phyloP scores from a whole-genome alignment of 2,797 vertebrate genomes.

The Phrynocephalus vlangalii region DNA sequence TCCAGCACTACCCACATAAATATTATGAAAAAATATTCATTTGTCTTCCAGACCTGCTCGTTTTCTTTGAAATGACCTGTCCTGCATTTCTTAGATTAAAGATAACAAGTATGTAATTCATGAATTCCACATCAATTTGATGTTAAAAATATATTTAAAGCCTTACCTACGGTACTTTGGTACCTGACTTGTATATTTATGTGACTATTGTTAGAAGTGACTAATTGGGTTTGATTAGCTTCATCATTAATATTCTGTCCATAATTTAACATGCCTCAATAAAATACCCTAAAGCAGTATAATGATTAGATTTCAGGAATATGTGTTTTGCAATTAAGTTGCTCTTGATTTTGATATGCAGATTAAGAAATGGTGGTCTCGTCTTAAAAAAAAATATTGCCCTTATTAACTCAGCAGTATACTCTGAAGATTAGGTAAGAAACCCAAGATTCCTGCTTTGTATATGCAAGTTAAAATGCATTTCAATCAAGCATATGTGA shows the following conservation, averaged over 20 bases:
- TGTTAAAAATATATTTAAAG: conserved; percentile 70
- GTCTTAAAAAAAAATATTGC: conserved; percentile 81
- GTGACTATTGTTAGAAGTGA: conserved; percentile 89
- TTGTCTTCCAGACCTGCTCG: conserved; percentile 56
- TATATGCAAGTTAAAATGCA: conserved; percentile 86
- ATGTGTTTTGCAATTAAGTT: conserved; percentile 91
- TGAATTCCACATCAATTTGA: conserved; percentile 76
- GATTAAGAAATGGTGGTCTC: conserved; percentile 88
- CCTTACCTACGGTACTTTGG: conserved; percentile 76
- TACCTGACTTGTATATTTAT: conserved; percentile 89
- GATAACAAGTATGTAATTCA: conserved; percentile 74
- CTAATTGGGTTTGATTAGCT: conserved; percentile 90
- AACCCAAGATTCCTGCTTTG: conserved; percentile 84
- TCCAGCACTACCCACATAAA: conserved; percentile 55
- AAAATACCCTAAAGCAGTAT: conserved; percentile 88
- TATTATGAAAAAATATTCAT: conserved; percentile 55
- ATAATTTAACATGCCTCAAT: conserved; percentile 89
- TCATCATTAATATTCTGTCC: conserved; percentile 89
- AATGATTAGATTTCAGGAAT: conserved; percentile 90
- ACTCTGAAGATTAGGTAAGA: conserved; percentile 86
- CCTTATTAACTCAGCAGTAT: conserved; percentile 88
- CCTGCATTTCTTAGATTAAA: conserved; percentile 72
- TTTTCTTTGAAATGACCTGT: conserved; percentile 72
- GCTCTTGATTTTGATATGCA: conserved; percentile 90
- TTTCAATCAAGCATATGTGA: conserved; percentile 88